Base-by-base conservation (phyloP, 2,888 invertebrate genomes). In the Sinodicranocentrus sp. region DNA sequence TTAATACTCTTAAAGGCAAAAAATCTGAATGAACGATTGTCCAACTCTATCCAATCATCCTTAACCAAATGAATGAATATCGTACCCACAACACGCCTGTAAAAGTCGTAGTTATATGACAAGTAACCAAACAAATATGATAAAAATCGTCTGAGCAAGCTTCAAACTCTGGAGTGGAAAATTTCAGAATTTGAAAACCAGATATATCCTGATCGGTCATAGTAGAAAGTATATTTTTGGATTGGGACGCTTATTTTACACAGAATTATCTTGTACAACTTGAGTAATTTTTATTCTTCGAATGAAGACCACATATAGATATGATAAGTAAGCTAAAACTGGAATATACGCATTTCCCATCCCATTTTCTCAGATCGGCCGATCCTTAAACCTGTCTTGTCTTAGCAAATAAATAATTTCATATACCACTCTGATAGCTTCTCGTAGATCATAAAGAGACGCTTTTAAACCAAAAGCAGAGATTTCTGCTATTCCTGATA, bases 401-500 rank as follows among this genome's bases (percentile, higher is more conserved):
- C 19, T 65, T 28, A 70, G 76, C 75, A 70, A 67, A 70, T 63
- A 82, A 76, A 67, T 59, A 75, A 23, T 59, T 43, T 57, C 54
- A 65, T 63, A 44, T 26, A 23, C 44, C 52, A 33, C 44, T 48
- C 28, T 52, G 75, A 82, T 75, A 68, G 43, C 52, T 23, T 67
- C 67, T 15, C 28, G 28, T 67, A 73, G 82, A 21, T 44, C 68
- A 73, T 76, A 76, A 70, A 61, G 19, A 61, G 61, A 63, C 82
- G 63, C 63, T 82, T 82, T 82, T 76, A 70, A 65, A 70, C 63
- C 26, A 63, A 75, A 82, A 82, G 82, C 82, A 82, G 82, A 82
- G 82, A 76, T 82, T 82, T 82, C 82, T 82, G 82, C 82, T 82
- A 70, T 68, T 17, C 70, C 25, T 21, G 76, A 82, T 76, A 82